These are phyloP conservation scores for Parthenolecanium corni DNA, from an alignment of 2,888 invertebrate genomes.

Conservation along the genomic window DNA sequence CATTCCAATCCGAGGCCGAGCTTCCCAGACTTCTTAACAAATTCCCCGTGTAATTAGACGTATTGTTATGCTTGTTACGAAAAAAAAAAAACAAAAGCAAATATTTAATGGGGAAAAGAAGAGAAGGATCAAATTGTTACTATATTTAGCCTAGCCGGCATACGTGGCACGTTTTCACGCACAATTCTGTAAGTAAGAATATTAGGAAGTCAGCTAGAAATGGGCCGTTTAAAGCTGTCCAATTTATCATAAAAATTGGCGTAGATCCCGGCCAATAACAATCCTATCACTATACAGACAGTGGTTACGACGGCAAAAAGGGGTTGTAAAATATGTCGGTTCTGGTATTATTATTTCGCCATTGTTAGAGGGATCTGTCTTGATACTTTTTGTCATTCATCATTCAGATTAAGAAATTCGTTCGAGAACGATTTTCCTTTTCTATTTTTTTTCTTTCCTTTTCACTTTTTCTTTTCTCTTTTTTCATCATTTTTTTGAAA, in stretches of 20 bases:
- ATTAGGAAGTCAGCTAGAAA: not conserved
- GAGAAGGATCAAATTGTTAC: too few species aligned
- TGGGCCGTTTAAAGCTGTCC: conserved; percentile 6
- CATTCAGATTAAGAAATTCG: conserved; percentile 2
- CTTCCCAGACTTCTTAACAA: too few species aligned
- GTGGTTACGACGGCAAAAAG: not conserved
- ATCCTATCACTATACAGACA: conserved; percentile 6
- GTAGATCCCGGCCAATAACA: conserved; percentile 1
- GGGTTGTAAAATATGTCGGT: not conserved
- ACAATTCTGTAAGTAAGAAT: not conserved
- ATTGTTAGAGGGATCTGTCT: conserved; percentile 3
- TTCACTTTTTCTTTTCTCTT: too few species aligned
- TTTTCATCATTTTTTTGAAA: not conserved
- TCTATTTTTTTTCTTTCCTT: too few species aligned
- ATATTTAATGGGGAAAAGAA: too few species aligned
- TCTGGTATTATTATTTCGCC: conserved; percentile 4
- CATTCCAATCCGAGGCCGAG: too few species aligned
- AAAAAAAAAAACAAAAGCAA: too few species aligned
- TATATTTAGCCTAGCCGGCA: too few species aligned
- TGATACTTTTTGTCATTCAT: conserved; percentile 8
- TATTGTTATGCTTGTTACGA: too few species aligned
- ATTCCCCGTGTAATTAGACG: too few species aligned
- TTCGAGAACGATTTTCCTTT: not conserved
- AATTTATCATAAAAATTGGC: conserved; percentile 10
- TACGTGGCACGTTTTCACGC: too few species aligned